Base-by-base conservation (phyloP, 1,140 invertebrate genomes). In the Pachypeltis micranthus region DNA sequence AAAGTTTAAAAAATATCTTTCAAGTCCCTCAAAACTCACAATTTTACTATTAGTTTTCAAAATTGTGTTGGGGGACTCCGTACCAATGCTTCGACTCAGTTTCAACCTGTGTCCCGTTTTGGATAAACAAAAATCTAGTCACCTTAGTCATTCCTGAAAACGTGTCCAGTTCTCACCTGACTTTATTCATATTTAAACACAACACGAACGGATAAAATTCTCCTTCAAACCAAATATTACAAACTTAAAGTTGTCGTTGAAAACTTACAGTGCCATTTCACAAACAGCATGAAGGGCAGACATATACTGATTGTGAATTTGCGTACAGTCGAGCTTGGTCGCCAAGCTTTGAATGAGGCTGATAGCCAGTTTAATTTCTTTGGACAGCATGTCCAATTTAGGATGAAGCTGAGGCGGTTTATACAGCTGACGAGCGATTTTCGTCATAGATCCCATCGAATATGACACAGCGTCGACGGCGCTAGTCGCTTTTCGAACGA, bases 291-390 rank as follows among this genome's bases (percentile, higher is more conserved):
- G 79, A 2, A 88, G 81, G 16, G 84, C 87, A 51, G 82, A 79
- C 64, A 86, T 78, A 72, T 92, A 93, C 72, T 90, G 85, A 1
- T 85, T 82, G 71, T 92, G 85, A 54, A 91, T 79, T 51, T 80
- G 81, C 66, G 85, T 84, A 73, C 90, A 93, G 69, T 92, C 88
- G 0, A 93, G 81, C 47, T 88, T 76, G 2, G 85, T 80, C 12
- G 85, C 83, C 28, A 88, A 73, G 2, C 77, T 75, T 14, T 77
- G 75, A 61, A 79, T 74, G 25, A 82, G 71, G 66, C 65, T 66
- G 12, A 64, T 61, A 26, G 69, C 69, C 4, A 67, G 57, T 70
- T 84, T 85, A 12, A 88, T 81, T 69, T 87, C 85, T 31, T 81
- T 86, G 61, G 80, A 80, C 16, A 90, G 76, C 1, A 85, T 84